Base-by-base conservation (phyloP, 2,113 vertebrate species). In the Oceanodroma tethys region DNA sequence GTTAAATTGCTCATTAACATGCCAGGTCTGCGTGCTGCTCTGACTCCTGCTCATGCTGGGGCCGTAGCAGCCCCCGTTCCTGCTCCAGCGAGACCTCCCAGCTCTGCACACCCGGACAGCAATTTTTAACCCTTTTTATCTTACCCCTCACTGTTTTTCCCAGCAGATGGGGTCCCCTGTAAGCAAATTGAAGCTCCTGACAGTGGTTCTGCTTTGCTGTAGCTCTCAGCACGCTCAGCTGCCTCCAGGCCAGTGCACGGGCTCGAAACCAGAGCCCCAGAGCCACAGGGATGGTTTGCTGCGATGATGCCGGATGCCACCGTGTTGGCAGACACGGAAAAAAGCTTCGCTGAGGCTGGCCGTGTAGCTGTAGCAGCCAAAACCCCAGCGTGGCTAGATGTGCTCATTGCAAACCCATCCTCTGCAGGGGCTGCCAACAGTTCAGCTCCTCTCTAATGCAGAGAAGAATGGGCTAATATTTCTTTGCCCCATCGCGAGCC, bases 341-440 rank as follows among this genome's bases (percentile, higher is more conserved):
- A 82, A 72, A 86, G 7, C 29, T 67, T 23, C 4, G 1, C 32
- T 5, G 5, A 48, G 74, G 40, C 53, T 71, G 88, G 40, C 19
- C 23, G 0, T 21, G 42, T 59, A 81, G 38, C 81, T 96, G 89
- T 36, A 50, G 76, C 65, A 74, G 63, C 7, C 32, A 36, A 59
- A n/a, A 48, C 17, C 38, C 17, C 78, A 65, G 60, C 0, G 0
- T 20, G 47, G 16, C 3, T 16, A 52, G 42, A 34, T 3, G 19
- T 17, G 2, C 19, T 58, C 53, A 1, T 1, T 67, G 78, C 70
- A 92, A 79, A 67, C 4, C 26, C 76, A 67, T 43, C 59, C 50
- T 40, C 74, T 56, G n/a, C 47, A 43, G 21, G 52, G 45, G 47
- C 86, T 88, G 81, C 82, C 73, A 34, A 10, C 68, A 10, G 16